phyloP scores from a whole-genome alignment of 2,113 vertebrate genomes.

The Oophaga pumilio region DNA sequence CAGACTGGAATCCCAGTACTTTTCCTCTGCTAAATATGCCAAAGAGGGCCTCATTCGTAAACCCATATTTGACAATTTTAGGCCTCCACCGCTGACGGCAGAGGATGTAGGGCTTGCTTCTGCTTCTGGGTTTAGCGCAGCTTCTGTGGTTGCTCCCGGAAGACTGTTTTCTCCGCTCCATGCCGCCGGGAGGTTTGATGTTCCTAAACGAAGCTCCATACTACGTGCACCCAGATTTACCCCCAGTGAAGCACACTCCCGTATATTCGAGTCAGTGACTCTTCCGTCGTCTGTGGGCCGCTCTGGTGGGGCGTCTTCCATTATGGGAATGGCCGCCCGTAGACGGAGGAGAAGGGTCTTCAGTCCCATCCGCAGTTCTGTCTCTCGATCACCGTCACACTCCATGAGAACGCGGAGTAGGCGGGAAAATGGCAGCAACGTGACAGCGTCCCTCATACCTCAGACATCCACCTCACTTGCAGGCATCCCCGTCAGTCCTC shows the following conservation, averaged over 20 bases:
- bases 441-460: constrained; percentile 73
- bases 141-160: constrained; percentile 72
- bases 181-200: constrained; percentile 82
- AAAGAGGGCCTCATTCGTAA: constrained; percentile 98
- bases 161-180: constrained; percentile 86
- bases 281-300: constrained; percentile 80
- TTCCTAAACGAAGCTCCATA: constrained; percentile 89
- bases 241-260: constrained; percentile 94
- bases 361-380: constrained; percentile 76
- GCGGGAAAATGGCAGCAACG: constrained; percentile 81
- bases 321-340: constrained; percentile 70
- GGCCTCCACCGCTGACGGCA: constrained; percentile 91
- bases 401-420: constrained; percentile 96
- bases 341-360: constrained; percentile 80
- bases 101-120: constrained; percentile 88
- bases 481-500: constrained; percentile 85
- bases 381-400: constrained; percentile 91
- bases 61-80: constrained; percentile 96
- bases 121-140: constrained; percentile 73
- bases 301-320: constrained; percentile 73
- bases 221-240: constrained; percentile 91
- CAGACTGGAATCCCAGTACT: constrained; percentile 88
- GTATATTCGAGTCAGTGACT: constrained; percentile 95
- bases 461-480: constrained; percentile 81
- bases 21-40: constrained; percentile 98